A percentile compares a stretch with the other conserved stretches of the same genome.
phyloP scores from a whole-genome alignment of 2,888 invertebrate genomes.

The Drosophila neonasuta region DNA sequence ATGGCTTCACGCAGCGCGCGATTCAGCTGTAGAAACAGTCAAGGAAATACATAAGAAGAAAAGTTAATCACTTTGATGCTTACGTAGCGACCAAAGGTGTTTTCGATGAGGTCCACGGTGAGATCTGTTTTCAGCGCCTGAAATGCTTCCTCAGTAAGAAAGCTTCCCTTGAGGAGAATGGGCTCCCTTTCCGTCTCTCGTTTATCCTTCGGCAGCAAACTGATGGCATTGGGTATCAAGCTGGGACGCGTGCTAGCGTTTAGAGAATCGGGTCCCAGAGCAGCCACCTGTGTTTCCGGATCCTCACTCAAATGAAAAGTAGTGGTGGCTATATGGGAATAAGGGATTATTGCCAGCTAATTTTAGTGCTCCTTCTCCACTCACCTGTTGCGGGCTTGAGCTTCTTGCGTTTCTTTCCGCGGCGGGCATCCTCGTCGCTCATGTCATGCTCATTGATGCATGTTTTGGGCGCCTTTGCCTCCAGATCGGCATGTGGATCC shows the following conservation, averaged over 20 bases:
- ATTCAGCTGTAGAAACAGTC: conserved; percentile 68
- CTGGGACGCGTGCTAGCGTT: conserved; percentile 87
- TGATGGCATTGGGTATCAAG: conserved; percentile 83
- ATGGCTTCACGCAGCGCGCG: conserved; percentile 80
- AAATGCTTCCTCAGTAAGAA: conserved; percentile 81
- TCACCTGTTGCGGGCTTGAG: conserved; percentile 73
- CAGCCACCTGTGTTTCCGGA: conserved; percentile 88
- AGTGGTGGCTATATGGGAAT: conserved; percentile 57
- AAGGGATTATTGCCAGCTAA: background rate
- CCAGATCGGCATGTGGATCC: conserved; percentile 50
- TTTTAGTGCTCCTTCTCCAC: conserved; percentile 3
- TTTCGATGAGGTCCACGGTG: conserved; percentile 80
- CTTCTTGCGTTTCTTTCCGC: conserved; percentile 84
- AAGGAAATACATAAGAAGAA: background rate
- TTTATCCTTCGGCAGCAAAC: conserved; percentile 75
- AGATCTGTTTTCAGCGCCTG: conserved; percentile 80
- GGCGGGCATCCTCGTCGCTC: conserved; percentile 82
- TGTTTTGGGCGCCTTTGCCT: conserved; percentile 61
- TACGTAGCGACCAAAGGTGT: conserved; percentile 82
- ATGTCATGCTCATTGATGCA: conserved; percentile 81
- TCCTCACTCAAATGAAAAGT: conserved; percentile 83
- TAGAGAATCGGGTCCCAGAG: conserved; percentile 86
- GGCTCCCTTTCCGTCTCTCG: conserved; percentile 78
- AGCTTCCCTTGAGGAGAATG: conserved; percentile 81
- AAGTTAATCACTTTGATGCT: background rate